Evolutionary conservation across 2,797 vertebrate genomes (phyloP).

Genomic region (Helarctos malayanus): DNA sequence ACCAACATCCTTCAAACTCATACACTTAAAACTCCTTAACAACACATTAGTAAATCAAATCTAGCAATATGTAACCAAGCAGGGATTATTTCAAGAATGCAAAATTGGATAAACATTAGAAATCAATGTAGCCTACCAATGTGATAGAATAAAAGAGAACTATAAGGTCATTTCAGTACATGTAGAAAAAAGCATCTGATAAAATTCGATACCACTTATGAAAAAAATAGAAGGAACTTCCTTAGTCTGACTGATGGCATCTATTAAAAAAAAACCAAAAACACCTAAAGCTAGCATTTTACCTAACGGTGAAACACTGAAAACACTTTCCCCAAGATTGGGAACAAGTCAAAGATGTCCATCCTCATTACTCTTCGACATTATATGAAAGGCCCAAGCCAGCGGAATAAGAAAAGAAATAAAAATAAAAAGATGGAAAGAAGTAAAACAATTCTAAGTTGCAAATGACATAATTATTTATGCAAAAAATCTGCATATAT

Average conservation of each 20-base stretch:
- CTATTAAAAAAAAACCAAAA: not conserved
- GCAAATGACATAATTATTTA: not conserved
- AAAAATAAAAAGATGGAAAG: not conserved
- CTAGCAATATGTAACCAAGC: not conserved
- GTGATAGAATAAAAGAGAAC: not conserved
- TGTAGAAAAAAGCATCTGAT: not conserved
- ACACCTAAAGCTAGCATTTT: not conserved
- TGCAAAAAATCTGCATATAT: not conserved
- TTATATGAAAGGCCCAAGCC: not conserved
- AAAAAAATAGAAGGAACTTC: not conserved
- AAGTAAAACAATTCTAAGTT: not conserved
- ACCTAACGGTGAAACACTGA: not conserved
- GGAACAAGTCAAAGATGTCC: not conserved
- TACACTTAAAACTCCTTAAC: not conserved
- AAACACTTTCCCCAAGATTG: not conserved
- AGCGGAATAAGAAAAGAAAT: not conserved
- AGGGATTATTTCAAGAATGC: not conserved
- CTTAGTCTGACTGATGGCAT: not conserved
- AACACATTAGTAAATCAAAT: not conserved
- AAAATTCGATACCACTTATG: not conserved
- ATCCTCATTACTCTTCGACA: not conserved
- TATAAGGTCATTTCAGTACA: not conserved
- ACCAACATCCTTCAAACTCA: not conserved
- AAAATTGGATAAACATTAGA: not conserved
- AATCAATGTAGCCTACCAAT: slow-evolving; percentile 1